A percentile compares a stretch with the other conserved stretches of the same genome.
These are phyloP conservation scores for Xerus inauris DNA, from an alignment of 2,113 vertebrate genomes.

Conservation along the genomic window DNA sequence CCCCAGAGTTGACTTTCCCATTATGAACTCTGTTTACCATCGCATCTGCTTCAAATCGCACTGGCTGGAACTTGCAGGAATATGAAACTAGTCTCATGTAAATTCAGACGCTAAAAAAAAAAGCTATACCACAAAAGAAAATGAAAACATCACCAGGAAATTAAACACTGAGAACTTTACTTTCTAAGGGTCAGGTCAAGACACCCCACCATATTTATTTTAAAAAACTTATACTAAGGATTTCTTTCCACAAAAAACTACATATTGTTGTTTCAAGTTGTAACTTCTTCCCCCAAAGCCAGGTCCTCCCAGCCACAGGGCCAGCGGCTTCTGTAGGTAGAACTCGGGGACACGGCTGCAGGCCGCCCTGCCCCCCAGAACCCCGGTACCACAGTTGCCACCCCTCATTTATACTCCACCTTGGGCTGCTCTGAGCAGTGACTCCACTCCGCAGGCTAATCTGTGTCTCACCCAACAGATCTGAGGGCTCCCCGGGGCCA, in stretches of 20 bases:
- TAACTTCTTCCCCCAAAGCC: not conserved
- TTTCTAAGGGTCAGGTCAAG: not conserved
- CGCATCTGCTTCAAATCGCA: conserved; percentile 59
- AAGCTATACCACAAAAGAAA: not conserved
- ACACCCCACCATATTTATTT: not conserved
- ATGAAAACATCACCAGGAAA: conserved; percentile 5
- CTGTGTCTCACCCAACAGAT: not conserved
- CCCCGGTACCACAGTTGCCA: too few relatives aligned
- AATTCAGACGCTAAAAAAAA: conserved; percentile 39
- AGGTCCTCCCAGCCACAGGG: not conserved
- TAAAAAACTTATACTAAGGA: not conserved
- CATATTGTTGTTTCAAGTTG: not conserved
- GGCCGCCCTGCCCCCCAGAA: not conserved
- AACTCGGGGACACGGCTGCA: not conserved
- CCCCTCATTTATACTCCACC: not conserved
- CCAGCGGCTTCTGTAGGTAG: not conserved
- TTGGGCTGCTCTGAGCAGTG: not conserved
- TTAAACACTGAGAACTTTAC: not conserved
- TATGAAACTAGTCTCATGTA: not conserved
- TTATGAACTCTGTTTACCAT: conserved; percentile 21
- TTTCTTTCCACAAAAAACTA: not conserved
- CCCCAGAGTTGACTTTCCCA: not conserved
- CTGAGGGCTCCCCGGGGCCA: not conserved
- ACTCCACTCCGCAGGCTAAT: not conserved
- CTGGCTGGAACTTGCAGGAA: not conserved